phyloP scores from a whole-genome alignment of 2,113 vertebrate species.

The Indicator maculatus region DNA sequence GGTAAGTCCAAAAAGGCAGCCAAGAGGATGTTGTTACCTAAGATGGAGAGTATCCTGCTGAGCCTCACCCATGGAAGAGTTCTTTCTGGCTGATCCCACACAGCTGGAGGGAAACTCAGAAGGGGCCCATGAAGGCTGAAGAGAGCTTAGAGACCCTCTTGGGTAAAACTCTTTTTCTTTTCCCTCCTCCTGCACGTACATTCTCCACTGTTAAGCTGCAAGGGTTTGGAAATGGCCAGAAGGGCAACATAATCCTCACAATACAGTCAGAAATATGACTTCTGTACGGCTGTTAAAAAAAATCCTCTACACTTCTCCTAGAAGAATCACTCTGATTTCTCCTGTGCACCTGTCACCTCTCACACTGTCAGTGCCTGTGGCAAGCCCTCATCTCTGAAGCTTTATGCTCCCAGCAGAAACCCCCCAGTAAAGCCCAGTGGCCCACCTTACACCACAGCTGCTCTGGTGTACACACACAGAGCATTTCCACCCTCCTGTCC shows the following conservation, averaged over 20 bases:
- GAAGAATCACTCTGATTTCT: not conserved
- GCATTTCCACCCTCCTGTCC: not conserved
- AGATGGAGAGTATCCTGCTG: not conserved
- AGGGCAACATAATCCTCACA: not conserved
- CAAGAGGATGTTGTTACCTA: not conserved
- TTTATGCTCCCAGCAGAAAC: not conserved
- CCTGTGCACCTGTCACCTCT: not conserved
- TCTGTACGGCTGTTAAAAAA: not conserved
- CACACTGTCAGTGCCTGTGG: rapidly evolving
- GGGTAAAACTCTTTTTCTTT: not conserved
- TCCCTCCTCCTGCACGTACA: not conserved
- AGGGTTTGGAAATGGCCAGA: not conserved
- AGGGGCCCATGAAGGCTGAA: not conserved
- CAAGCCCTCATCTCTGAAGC: rapidly evolving
- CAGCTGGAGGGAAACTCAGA: not conserved
- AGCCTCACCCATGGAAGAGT: not conserved
- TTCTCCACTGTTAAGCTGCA: not conserved
- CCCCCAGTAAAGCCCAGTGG: not conserved
- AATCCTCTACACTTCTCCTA: not conserved
- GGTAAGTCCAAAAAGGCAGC: not conserved
- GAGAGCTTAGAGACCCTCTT: not conserved
- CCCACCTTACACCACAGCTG: not conserved
- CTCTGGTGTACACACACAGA: not conserved
- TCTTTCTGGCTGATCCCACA: not conserved
- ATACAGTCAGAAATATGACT: not conserved